Conservation (phyloP, 2,797 vertebrate genomes). For the Clangula hyemalis region DNA sequence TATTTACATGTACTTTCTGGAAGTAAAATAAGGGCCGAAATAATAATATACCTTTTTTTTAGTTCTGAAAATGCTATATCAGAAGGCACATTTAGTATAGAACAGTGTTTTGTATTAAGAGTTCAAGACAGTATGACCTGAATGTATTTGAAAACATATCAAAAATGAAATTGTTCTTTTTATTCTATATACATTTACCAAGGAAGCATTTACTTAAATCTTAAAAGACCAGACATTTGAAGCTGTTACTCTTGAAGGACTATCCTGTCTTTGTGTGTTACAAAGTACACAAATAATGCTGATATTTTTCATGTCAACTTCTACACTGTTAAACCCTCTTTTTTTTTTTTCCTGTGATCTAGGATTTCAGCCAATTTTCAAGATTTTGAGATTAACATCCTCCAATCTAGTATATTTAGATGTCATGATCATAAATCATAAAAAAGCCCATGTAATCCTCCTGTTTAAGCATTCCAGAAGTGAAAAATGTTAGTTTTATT, state of each 20-base stretch:
- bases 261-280: background rate
- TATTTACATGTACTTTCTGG: background rate
- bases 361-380: background rate
- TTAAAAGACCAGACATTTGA: background rate
- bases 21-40: background rate
- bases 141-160: background rate
- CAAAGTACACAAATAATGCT: background rate
- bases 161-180: background rate
- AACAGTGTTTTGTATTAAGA: background rate
- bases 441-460: background rate
- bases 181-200: background rate
- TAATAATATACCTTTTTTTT: background rate
- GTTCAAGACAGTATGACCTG: background rate
- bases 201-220: background rate
- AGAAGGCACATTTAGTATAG: background rate
- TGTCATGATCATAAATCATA: background rate
- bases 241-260: background rate
- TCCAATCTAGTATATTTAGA: background rate
- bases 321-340: background rate
- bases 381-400: background rate
- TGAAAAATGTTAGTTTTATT: background rate
- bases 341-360: background rate
- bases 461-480: background rate
- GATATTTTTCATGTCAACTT: background rate
- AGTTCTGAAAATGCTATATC: background rate